phyloP scores from a whole-genome alignment of 2,113 vertebrate species.

The Passerina amoena region DNA sequence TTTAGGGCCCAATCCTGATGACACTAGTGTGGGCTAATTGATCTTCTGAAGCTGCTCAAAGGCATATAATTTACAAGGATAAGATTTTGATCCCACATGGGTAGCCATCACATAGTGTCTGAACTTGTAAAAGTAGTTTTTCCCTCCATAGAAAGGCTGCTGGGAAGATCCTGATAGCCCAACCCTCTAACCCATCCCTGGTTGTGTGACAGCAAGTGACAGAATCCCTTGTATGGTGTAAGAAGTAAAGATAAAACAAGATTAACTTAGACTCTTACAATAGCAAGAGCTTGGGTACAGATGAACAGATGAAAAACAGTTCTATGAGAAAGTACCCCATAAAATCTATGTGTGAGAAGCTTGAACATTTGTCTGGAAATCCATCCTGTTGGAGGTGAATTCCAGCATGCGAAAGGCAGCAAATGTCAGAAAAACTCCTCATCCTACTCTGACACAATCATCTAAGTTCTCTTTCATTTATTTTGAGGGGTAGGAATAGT shows the following conservation, averaged over 20 bases:
- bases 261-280: background rate
- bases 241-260: background rate
- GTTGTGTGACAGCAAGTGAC: background rate
- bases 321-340: background rate
- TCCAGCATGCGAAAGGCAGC: background rate
- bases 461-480: background rate
- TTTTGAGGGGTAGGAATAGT: background rate
- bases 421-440: background rate
- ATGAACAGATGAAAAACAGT: background rate
- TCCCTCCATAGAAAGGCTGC: background rate
- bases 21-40: background rate
- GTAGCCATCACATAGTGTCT: background rate
- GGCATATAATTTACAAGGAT: background rate
- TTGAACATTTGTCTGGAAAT: background rate
- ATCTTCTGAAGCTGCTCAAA: background rate
- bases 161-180: background rate
- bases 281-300: background rate
- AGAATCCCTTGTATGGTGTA: background rate
- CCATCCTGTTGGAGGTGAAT: background rate
- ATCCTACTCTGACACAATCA: background rate
- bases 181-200: background rate
- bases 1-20: background rate
- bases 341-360: background rate
- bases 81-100: background rate
- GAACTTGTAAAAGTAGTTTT: background rate